Percentiles rank a stretch among this genome's conserved stretches.
phyloP scores from a whole-genome alignment of 64 coral and sea anemone species.

The Dendronephthya gigantea region DNA sequence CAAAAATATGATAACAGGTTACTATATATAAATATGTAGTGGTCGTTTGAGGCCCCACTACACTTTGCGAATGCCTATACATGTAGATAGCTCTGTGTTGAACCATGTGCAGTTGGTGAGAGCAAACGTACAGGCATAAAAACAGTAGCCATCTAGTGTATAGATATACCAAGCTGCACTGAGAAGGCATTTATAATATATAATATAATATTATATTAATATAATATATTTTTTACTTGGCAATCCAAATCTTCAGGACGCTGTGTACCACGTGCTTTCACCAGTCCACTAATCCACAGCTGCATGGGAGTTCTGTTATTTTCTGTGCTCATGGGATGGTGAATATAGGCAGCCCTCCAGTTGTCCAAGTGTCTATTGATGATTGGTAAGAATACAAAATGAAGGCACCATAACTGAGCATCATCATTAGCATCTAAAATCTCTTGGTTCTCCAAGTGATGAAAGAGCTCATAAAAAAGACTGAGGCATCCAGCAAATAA shows the following conservation, averaged over 20 bases:
- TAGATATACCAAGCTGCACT: slow-evolving; percentile 10
- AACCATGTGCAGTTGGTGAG: too few relatives aligned
- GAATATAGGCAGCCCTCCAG: slow-evolving; percentile 12
- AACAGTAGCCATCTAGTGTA: too few relatives aligned
- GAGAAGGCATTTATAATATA: neutral
- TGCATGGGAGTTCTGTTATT: slow-evolving; percentile 28
- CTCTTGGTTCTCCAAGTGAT: slow-evolving; percentile 26
- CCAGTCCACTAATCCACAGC: slow-evolving; percentile 25
- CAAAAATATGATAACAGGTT: neutral
- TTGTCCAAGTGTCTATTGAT: slow-evolving; percentile 35
- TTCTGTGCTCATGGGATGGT: slow-evolving; percentile 25
- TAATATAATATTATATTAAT: neutral
- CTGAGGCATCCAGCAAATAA: slow-evolving; percentile 32
- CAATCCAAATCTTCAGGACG: neutral
- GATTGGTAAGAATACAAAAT: slow-evolving; percentile 29
- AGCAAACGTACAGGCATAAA: too few relatives aligned
- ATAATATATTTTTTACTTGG: neutral
- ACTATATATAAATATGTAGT: neutral
- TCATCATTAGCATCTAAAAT: slow-evolving; percentile 9
- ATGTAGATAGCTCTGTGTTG: too few relatives aligned
- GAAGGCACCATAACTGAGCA: slow-evolving; percentile 14
- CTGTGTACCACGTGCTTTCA: slow-evolving; percentile 2
- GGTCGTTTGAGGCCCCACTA: too few relatives aligned
- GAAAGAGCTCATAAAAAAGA: slow-evolving; percentile 30
- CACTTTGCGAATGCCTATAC: too few relatives aligned